Evolutionary conservation across 1,140 invertebrate genomes (phyloP).

Genomic region (Tetramorium alpestre): DNA sequence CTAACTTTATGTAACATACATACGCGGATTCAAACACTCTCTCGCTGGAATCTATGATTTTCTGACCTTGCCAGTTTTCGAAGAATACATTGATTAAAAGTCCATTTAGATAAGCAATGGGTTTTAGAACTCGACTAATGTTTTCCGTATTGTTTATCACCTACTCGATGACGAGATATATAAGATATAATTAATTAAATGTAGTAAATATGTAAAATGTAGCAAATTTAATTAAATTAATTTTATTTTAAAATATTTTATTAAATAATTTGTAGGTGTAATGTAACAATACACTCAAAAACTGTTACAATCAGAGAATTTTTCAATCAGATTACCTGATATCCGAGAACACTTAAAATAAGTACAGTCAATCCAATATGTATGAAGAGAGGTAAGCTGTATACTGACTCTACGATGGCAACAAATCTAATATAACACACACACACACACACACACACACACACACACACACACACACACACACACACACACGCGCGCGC

Average conservation of each 20-base stretch:
- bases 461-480: too few relatives aligned
- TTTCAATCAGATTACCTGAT: slow-evolving; percentile 8
- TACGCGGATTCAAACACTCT: slow-evolving; percentile 29
- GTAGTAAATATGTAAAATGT: neutral
- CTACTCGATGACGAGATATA: neutral
- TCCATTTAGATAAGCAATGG: neutral
- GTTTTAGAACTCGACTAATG: neutral
- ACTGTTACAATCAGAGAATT: neutral
- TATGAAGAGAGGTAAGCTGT: slow-evolving; percentile 11
- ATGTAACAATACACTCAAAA: neutral
- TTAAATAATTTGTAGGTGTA: neutral
- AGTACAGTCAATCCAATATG: slow-evolving; percentile 2
- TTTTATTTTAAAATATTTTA: neutral
- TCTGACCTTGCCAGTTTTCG: slow-evolving; percentile 42
- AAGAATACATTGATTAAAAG: neutral
- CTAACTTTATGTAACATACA: neutral
- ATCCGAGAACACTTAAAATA: slow-evolving; percentile 19
- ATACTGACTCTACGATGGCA: neutral
- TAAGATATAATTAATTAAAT: neutral
- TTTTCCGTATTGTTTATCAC: neutral
- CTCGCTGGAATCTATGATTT: slow-evolving; percentile 44
- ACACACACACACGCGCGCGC: too few relatives aligned
- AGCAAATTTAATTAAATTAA: neutral
- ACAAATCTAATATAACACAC: slow-evolving; percentile 8
- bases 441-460: too few relatives aligned